Percentiles rank a stretch among this genome's conserved stretches.
Conservation (phyloP, 2,113 vertebrate genomes). For the Mormoops blainvillei region DNA sequence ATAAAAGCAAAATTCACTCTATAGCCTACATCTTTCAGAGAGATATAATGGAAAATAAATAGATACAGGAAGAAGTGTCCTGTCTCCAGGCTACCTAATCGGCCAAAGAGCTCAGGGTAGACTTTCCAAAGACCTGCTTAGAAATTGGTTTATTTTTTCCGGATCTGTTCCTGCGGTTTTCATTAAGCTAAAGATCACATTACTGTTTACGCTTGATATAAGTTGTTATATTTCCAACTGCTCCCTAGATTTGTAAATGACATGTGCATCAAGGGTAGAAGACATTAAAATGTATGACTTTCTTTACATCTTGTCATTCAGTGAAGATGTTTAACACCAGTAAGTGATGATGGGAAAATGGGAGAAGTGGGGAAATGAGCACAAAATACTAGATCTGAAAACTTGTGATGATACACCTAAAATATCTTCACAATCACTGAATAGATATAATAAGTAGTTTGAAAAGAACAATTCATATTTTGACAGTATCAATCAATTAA, state of each 20-base stretch:
- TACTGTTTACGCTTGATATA: background rate
- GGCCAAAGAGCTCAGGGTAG: background rate
- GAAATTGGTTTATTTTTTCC: background rate
- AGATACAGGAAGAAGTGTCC: background rate
- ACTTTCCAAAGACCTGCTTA: background rate
- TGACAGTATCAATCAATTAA: background rate
- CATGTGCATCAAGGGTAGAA: background rate
- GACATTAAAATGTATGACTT: background rate
- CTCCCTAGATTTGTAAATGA: background rate
- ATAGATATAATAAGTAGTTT: background rate
- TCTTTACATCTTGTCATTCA: background rate
- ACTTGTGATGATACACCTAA: background rate
- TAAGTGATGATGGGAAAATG: background rate
- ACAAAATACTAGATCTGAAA: background rate
- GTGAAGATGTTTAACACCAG: background rate
- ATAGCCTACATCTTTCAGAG: background rate
- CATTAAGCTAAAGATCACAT: constrained; percentile 35
- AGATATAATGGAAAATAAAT: background rate
- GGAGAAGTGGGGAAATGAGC: background rate
- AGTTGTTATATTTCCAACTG: background rate
- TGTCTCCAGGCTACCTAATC: background rate
- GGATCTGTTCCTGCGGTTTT: background rate
- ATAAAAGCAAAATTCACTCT: background rate
- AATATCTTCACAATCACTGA: background rate
- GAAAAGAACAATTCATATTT: background rate